Evolutionary conservation across 2,113 vertebrate species (phyloP), one percentile per base, ranked within the genome.

Genomic region (Guaruba guarouba): DNA sequence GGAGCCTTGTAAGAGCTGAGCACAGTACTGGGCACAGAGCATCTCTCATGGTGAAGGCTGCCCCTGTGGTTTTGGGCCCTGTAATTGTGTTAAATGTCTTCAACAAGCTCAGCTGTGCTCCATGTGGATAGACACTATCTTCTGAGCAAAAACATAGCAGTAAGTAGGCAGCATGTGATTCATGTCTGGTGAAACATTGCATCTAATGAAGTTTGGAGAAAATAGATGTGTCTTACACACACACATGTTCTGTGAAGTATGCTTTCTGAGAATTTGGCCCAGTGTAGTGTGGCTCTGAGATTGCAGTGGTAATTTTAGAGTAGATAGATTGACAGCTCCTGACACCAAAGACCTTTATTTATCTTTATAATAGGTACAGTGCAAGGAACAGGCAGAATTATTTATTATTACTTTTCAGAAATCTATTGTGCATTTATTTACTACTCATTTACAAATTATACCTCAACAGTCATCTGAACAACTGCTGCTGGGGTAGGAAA

Each of bases 341-440:
- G 79, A 76, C 76, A 82, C 59, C 51, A 28, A 66, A 92, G 59
- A 61, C 37, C 48, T 88, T 91, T 78, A 61, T 87, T 82, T 94
- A 59, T 63, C 83, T 91, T 88, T 64, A 62, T 41, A 57, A 82
- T 11, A 81, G 62, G 22, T 55, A 63, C 3, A 68, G 48, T 23
- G 23, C 51, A 82, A 44, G 46, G 43, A 90, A 59, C 24, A 51
- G n/a, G 31, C 49, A 59, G 89, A 83, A 86, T 80, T 74, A 90
- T 91, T 94, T 96, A 71, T 81, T 81, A 75, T 27, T 3, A 3
- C 48, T 80, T 61, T 86, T 29, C 68, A 92, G 84, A 90, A 93
- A 90, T 82, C 55, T 88, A 37, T 84, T 82, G 55, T 80, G 68
- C 62, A 44, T 92, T 86, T 95, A 89, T 89, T 91, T 90, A n/a